Conservation (phyloP, 1,140 invertebrate species). For the Papilio aristodemus region DNA sequence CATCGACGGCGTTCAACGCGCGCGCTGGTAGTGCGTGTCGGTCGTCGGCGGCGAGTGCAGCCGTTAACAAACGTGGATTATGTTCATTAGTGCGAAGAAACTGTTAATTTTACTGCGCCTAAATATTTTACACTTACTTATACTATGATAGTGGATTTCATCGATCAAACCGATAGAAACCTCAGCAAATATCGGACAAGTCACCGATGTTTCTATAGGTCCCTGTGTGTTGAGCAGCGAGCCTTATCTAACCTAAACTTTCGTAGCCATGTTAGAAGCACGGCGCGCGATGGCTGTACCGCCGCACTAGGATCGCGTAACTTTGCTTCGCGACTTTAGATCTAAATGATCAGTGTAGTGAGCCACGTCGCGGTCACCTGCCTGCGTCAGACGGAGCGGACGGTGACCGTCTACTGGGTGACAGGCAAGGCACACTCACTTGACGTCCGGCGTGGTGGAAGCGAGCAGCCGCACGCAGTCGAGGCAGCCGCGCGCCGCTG, state of each 20-base stretch:
- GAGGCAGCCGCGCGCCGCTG: constrained; percentile 90
- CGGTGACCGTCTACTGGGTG: constrained; percentile 14
- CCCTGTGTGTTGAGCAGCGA: no score
- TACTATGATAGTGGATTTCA: neutral
- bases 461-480: constrained; percentile 91
- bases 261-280: no score
- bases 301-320: no score
- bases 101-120: constrained; percentile 21
- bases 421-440: constrained; percentile 82
- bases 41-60: neutral
- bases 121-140: constrained; percentile 32
- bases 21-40: neutral
- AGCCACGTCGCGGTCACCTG: no score
- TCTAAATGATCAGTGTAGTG: no score
- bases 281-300: no score
- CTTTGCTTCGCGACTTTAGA: no score
- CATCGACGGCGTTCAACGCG: neutral
- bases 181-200: no score
- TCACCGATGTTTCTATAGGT: no score
- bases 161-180: no score
- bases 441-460: constrained; percentile 87
- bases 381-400: neutral
- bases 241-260: no score
- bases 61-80: neutral
- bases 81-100: neutral